Evolutionary conservation across 2,888 invertebrate genomes (phyloP).

Genomic region (Melieria picta): DNA sequence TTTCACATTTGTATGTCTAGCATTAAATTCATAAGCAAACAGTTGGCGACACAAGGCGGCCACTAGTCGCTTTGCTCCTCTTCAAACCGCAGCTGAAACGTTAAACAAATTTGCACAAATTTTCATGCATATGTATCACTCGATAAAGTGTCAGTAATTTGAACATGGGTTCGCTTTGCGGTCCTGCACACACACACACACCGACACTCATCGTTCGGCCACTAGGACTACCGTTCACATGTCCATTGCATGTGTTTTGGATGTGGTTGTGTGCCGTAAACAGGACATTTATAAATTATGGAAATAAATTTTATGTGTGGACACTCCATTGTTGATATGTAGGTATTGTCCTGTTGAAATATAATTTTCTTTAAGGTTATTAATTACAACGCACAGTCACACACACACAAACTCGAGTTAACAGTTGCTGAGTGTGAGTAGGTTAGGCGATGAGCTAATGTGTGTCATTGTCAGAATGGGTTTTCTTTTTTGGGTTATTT

Average conservation of each 20-base stretch:
- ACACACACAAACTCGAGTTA: neutral
- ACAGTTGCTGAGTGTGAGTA: neutral
- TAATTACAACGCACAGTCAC: conserved; percentile 24
- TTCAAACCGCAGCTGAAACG: neutral
- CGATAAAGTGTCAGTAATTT: neutral
- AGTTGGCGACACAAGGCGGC: too few relatives aligned
- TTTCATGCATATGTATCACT: neutral
- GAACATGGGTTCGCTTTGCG: neutral
- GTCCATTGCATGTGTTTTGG: too few relatives aligned
- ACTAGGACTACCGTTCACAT: too few relatives aligned
- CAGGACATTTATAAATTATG: conserved; percentile 27
- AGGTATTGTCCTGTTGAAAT: too few relatives aligned
- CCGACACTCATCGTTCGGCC: neutral
- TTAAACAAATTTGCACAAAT: conserved; percentile 21
- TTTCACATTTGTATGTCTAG: too few relatives aligned
- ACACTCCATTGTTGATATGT: neutral
- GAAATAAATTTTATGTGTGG: conserved; percentile 17
- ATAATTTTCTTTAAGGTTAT: conserved; percentile 21
- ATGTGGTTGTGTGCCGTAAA: neutral
- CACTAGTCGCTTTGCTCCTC: too few relatives aligned
- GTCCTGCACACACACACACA: conserved; percentile 13
- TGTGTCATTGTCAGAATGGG: neutral
- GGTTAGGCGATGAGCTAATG: neutral
- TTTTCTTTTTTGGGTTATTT: neutral
- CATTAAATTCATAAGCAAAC: too few relatives aligned